Conservation (phyloP, 2,888 invertebrate species). For the Phortica okadai region DNA sequence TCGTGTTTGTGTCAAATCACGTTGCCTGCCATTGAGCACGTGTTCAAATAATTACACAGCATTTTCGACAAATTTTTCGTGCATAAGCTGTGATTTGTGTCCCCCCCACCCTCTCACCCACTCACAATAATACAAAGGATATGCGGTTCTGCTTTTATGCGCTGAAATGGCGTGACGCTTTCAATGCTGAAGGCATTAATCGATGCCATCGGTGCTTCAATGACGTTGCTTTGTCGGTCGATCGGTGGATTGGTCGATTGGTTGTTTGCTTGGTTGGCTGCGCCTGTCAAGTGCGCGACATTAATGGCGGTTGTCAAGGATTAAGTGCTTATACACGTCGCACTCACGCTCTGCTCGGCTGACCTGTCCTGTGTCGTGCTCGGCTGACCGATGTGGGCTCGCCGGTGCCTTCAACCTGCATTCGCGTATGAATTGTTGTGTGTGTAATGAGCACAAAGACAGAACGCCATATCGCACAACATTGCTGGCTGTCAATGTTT, state of each 20-base stretch:
- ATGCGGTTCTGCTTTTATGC: too few species aligned
- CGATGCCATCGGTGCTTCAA: neutral
- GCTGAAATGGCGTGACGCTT: too few species aligned
- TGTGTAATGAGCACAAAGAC: too few species aligned
- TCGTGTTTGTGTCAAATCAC: neutral
- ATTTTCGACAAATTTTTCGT: neutral
- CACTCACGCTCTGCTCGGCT: neutral
- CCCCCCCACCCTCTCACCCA: too few species aligned
- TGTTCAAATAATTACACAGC: slow-evolving; percentile 2
- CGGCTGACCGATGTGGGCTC: too few species aligned
- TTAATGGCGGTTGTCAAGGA: slow-evolving; percentile 58
- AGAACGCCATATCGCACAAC: neutral
- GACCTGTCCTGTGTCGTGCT: too few species aligned
- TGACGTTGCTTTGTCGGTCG: slow-evolving; percentile 26
- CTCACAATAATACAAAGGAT: too few species aligned
- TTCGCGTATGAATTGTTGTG: too few species aligned
- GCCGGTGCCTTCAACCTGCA: too few species aligned
- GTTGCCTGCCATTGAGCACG: neutral
- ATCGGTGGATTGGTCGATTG: slow-evolving; percentile 25
- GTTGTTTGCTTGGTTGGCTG: slow-evolving; percentile 42
- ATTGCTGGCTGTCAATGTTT: slow-evolving; percentile 14
- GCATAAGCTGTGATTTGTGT: neutral
- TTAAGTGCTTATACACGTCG: slow-evolving; percentile 57
- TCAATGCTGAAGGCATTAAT: too few species aligned
- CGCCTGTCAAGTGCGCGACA: slow-evolving; percentile 63